Evolutionary conservation across 1,140 invertebrate species (phyloP).

Genomic region (Rhizoglyphus robini): DNA sequence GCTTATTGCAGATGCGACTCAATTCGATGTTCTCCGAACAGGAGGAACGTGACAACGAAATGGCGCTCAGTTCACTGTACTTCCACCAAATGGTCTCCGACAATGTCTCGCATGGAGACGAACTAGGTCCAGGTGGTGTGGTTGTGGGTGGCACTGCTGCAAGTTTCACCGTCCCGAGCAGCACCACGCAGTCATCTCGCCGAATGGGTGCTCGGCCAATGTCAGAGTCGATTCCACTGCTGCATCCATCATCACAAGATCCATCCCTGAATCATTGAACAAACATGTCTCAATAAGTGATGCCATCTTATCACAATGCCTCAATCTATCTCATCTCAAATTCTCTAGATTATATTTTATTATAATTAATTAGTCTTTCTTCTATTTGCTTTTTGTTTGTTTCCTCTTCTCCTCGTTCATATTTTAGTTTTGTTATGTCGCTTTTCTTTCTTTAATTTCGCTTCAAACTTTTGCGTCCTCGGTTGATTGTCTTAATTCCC

Average conservation of each 20-base stretch:
- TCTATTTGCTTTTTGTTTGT: too few species aligned
- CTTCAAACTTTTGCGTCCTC: too few species aligned
- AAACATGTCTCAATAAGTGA: too few species aligned
- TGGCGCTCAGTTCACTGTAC: conserved; percentile 12
- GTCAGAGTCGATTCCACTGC: conserved; percentile 8
- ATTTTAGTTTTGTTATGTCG: too few species aligned
- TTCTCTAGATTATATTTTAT: too few species aligned
- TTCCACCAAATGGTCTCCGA: conserved; percentile 12
- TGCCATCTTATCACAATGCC: too few species aligned
- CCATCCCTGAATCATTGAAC: too few species aligned
- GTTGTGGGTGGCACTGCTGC: neutral
- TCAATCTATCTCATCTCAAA: too few species aligned
- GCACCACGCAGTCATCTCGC: neutral
- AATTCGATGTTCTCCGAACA: neutral
- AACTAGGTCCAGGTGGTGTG: neutral
- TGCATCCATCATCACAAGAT: conserved; percentile 1
- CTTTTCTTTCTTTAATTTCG: too few species aligned
- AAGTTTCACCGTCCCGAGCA: neutral
- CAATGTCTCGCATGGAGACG: neutral
- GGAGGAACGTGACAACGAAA: conserved; percentile 12
- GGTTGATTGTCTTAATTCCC: too few species aligned
- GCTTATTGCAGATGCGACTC: neutral
- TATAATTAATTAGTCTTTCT: too few species aligned
- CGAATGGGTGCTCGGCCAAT: neutral
- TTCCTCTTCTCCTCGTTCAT: too few species aligned